Base-by-base conservation (phyloP, 2,888 invertebrate genomes). In the Athalia circularis region DNA sequence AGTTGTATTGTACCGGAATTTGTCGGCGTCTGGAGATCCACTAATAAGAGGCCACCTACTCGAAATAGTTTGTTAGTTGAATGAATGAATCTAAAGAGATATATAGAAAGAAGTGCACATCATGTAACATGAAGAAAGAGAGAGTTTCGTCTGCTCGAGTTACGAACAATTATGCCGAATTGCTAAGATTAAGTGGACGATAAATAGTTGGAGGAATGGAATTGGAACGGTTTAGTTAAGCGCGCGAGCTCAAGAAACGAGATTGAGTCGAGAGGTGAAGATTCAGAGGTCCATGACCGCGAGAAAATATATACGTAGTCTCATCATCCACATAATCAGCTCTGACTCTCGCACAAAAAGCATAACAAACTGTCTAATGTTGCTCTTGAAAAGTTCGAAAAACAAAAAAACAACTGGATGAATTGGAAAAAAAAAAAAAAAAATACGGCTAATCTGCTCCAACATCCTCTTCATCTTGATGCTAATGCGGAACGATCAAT, bases 251-350 rank as follows among this genome's bases (percentile, higher is more conserved):
- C 48, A 9, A 50, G 57, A 54, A 67, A 64, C 15, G 67, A 64
- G 43, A 67, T 50, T 67, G 48, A 50, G 50, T 15, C 50, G 29
- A 78, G 47, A 79, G 78, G 82, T 80, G 80, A 81, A 81, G 79
- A 79, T 64, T 15, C 75, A 79, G 68, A 76, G 79, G 76, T 74
- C 75, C 74, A 74, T 65, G 77, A 76, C 79, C 79, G 79, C 77
- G 59, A 74, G 76, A 64, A 76, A 29, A 72, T n/a, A 43, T 54
- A 29, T 29, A 29, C 29, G 29, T 29, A 29, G 29, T 29, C 29
- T 29, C 29, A 29, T 29, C 29, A 29, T 29, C 29, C 29, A 2
- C 29, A 29, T 29, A 29, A 29, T 29, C 29, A 29, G 29, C 29
- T 29, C 29, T 29, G 3, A 54, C 4, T 54, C 54, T 43, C 57